Percentiles rank a stretch among this genome's conserved stretches.
Conservation (phyloP, 2,888 invertebrate species). For the Chymomyza fuscimana region DNA sequence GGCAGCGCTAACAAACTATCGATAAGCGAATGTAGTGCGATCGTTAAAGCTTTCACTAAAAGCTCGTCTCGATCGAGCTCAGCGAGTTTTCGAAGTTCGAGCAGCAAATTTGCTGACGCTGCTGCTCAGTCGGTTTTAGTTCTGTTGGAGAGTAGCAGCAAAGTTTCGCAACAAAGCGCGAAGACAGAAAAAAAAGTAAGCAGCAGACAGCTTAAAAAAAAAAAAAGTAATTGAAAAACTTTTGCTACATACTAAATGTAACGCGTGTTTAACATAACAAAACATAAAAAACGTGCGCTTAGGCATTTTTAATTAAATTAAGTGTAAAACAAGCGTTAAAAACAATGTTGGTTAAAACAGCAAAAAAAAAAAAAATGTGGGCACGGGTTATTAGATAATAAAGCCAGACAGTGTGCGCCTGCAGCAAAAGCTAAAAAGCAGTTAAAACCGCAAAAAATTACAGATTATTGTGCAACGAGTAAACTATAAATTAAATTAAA, state of each 20-base stretch:
- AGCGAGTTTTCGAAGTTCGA: constrained; percentile 63
- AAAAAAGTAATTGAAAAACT: constrained; percentile 20
- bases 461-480: not conserved
- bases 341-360: not conserved
- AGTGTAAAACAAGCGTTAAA: constrained; percentile 2
- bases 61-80: not conserved
- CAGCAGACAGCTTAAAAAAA: constrained; percentile 32
- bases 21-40: not conserved
- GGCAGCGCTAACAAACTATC: not conserved
- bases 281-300: not conserved
- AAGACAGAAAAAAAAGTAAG: constrained; percentile 61
- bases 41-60: not conserved
- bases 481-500: not conserved
- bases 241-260: not conserved
- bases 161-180: constrained; percentile 59
- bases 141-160: constrained; percentile 67
- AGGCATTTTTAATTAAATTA: not conserved
- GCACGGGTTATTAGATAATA: constrained; percentile 2
- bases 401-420: not conserved
- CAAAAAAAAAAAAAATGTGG: not conserved
- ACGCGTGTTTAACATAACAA: not conserved
- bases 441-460: not conserved
- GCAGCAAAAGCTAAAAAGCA: not conserved
- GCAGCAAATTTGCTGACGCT: constrained; percentile 43
- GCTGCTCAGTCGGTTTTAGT: constrained; percentile 67